These are phyloP conservation scores for Pantelozetes paolii DNA, from an alignment of 2,888 invertebrate species.

Conservation along the genomic window DNA sequence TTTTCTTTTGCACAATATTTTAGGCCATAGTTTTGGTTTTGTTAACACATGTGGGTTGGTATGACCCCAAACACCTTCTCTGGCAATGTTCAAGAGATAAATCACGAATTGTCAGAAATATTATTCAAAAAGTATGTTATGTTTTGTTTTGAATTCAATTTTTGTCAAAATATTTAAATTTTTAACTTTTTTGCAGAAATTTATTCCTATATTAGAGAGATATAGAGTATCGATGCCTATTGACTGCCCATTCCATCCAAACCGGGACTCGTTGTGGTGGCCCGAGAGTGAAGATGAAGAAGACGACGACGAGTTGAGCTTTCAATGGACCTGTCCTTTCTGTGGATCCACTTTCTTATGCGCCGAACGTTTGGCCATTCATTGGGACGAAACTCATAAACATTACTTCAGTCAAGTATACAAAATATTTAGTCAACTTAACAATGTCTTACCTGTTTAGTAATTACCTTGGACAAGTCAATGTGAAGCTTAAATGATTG, in stretches of 20 bases:
- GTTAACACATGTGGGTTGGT: conserved; percentile 27
- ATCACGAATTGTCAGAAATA: conserved; percentile 78
- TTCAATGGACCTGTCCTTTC: conserved; percentile 82
- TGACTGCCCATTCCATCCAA: conserved; percentile 84
- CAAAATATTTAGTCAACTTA: too few relatives aligned
- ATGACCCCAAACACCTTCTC: conserved; percentile 33
- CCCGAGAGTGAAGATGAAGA: conserved; percentile 66
- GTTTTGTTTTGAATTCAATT: conserved; percentile 24
- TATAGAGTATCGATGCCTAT: conserved; percentile 79
- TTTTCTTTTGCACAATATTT: background rate
- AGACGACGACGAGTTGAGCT: conserved; percentile 76
- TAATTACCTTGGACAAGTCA: too few relatives aligned
- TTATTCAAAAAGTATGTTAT: conserved; percentile 66
- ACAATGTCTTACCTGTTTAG: too few relatives aligned
- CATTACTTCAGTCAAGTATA: background rate
- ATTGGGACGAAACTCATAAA: conserved; percentile 42
- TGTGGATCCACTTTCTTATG: conserved; percentile 82
- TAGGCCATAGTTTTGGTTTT: conserved; percentile 25
- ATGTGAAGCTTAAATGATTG: too few relatives aligned
- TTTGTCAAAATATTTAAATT: conserved; percentile 32
- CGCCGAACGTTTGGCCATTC: conserved; percentile 57
- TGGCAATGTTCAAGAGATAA: conserved; percentile 55
- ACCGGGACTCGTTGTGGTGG: conserved; percentile 68
- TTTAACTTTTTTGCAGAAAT: conserved; percentile 60
- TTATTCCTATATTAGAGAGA: conserved; percentile 81